These are phyloP conservation scores for Armadillidium nasatum DNA, from an alignment of 1,140 invertebrate species.

Conservation along the genomic window DNA sequence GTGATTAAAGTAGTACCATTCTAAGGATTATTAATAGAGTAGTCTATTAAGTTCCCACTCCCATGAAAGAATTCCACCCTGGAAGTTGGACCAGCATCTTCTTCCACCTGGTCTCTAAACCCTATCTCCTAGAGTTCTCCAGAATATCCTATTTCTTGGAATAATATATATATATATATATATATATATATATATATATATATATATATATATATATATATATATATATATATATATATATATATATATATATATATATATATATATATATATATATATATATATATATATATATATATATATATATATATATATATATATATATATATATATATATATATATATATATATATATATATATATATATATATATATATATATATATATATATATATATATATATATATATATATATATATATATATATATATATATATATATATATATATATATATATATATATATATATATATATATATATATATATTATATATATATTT, in stretches of 20 bases:
- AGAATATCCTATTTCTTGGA: background rate
- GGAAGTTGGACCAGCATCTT: too few species aligned
- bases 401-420: slow-evolving; percentile 19
- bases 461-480: slow-evolving; percentile 24
- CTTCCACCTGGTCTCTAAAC: too few species aligned
- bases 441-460: slow-evolving; percentile 19
- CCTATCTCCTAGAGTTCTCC: too few species aligned
- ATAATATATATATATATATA: too few species aligned
- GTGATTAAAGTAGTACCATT: too few species aligned
- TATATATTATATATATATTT: slow-evolving; percentile 1
- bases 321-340: too few species aligned
- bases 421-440: slow-evolving; percentile 20
- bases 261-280: slow-evolving; percentile 26
- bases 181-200: too few species aligned
- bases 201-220: too few species aligned
- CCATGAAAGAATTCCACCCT: too few species aligned
- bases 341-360: slow-evolving; percentile 13
- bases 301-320: too few species aligned
- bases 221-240: slow-evolving; percentile 25
- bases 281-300: background rate
- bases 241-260: slow-evolving; percentile 25
- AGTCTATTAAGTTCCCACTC: too few species aligned
- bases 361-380: slow-evolving; percentile 21
- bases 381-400: slow-evolving; percentile 17
- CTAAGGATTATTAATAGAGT: too few species aligned